A percentile compares a stretch with the other conserved stretches of the same genome.
Conservation (phyloP, 2,888 invertebrate genomes). For the Tenodera sinensis region DNA sequence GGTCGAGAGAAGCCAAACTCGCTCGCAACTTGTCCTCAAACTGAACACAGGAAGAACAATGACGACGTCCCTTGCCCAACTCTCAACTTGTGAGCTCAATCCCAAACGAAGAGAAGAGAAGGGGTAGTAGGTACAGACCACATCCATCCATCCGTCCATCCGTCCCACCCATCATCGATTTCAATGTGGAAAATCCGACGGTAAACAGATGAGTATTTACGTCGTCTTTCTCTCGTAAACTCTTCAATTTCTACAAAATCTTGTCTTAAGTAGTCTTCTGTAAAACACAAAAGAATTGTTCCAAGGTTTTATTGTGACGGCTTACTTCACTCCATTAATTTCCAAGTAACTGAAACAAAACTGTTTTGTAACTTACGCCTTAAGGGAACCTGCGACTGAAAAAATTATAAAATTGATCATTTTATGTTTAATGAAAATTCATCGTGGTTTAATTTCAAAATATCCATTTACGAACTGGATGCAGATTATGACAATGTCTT, state of each 20-base stretch:
- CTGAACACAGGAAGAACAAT: neutral
- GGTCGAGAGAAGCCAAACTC: neutral
- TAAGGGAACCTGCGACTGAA: too few relatives aligned
- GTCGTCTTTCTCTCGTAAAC: neutral
- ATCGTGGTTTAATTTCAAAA: too few relatives aligned
- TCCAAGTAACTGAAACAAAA: too few relatives aligned
- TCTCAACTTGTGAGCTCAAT: neutral
- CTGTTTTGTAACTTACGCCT: too few relatives aligned
- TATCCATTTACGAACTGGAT: too few relatives aligned
- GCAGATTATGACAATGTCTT: too few relatives aligned
- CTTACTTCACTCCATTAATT: too few relatives aligned
- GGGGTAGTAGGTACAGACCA: too few relatives aligned
- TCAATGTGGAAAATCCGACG: neutral
- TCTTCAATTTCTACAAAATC: neutral
- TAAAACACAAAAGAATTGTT: neutral
- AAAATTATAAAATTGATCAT: too few relatives aligned
- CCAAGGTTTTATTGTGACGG: too few relatives aligned
- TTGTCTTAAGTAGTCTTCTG: neutral
- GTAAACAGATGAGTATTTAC: neutral
- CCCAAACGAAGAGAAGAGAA: neutral
- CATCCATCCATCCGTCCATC: conserved; percentile 13
- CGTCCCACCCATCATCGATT: conserved; percentile 5
- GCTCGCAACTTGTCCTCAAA: neutral
- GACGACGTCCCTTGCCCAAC: neutral
- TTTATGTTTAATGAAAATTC: too few relatives aligned